Conservation (phyloP, 2,797 vertebrate species). For the Clamator glandarius region DNA sequence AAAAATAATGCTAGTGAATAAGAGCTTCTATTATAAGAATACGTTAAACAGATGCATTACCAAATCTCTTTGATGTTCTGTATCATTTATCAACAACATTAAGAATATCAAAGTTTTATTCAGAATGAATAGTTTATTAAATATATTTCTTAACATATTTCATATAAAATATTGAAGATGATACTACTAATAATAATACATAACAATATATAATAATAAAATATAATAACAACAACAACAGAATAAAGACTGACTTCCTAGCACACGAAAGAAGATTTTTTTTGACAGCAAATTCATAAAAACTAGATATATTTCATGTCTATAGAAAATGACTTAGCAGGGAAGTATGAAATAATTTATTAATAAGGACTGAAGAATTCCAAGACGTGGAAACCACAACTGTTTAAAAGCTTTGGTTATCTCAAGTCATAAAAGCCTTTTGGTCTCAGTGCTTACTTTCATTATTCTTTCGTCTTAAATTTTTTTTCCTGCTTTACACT, state of each 20-base stretch:
- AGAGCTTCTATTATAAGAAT: slow-evolving; percentile 43
- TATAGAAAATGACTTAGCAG: neutral
- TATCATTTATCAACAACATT: slow-evolving; percentile 52
- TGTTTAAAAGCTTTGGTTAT: neutral
- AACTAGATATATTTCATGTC: neutral
- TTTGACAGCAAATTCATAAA: neutral
- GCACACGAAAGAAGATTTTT: neutral
- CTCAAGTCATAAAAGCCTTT: neutral
- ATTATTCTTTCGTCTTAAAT: neutral
- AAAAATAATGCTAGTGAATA: slow-evolving; percentile 59
- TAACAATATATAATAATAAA: too few species aligned
- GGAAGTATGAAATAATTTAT: neutral
- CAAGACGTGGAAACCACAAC: neutral
- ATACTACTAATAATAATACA: too few species aligned
- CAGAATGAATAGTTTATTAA: slow-evolving; percentile 29
- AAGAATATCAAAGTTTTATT: slow-evolving; percentile 49
- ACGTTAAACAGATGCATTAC: slow-evolving; percentile 54
- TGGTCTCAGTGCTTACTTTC: neutral
- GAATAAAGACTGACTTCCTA: neutral
- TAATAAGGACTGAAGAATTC: neutral
- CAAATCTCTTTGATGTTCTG: slow-evolving; percentile 57
- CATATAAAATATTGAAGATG: slow-evolving; percentile 23
- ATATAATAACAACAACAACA: too few species aligned
- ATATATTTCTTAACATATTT: slow-evolving; percentile 24
- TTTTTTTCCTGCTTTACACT: neutral